Evolutionary conservation across 2,113 vertebrate genomes (phyloP), one percentile per base, ranked within the genome.

Genomic region (Oryzias javanicus): DNA sequence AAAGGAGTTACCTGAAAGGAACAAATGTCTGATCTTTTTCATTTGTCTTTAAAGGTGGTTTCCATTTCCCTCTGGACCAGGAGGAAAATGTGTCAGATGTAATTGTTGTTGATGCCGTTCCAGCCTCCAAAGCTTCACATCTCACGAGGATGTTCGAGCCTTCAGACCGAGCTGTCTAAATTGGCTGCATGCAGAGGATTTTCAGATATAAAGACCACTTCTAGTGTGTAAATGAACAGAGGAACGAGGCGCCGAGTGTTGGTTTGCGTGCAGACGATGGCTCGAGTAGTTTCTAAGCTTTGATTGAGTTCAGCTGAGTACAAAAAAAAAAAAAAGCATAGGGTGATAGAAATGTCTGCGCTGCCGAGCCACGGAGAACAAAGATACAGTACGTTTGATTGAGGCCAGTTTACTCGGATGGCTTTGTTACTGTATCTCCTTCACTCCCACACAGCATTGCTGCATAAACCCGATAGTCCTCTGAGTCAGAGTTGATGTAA

Each of bases 391-490:
- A 54, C 8, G 49, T 67, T 29, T 73, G 63, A 82, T 72, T 69
- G 60, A 69, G 58, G 51, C 55, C 63, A 52, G 55, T 84, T 79
- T 63, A 52, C 67, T 55, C 44, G 19, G 42, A 58, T n/a, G 60
- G 49, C 78, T 83, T 76, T 86, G 76, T 80, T 61, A 82, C 73
- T 72, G 74, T 62, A 67, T 79, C 82, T 72, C 65, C 63, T 58
- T 61, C 58, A 76, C 87, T 82, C 84, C 86, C 75, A 86, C 86
- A 53, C 83, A 60, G 56, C 64, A 2, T 46, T 6, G 51, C 80
- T 79, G 77, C 77, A 76, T 67, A 76, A 81, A 73, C 61, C 86
- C 55, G 66, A 82, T 76, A 83, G 81, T 78, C 75, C 56, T 85
- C 48, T 72, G 79, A 86, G 83, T 86, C 83, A 80, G 74, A 76